A percentile compares a stretch with the other conserved stretches of the same genome.
phyloP scores from a whole-genome alignment of 2,888 invertebrate genomes.

The Ypsolopha scabrella region DNA sequence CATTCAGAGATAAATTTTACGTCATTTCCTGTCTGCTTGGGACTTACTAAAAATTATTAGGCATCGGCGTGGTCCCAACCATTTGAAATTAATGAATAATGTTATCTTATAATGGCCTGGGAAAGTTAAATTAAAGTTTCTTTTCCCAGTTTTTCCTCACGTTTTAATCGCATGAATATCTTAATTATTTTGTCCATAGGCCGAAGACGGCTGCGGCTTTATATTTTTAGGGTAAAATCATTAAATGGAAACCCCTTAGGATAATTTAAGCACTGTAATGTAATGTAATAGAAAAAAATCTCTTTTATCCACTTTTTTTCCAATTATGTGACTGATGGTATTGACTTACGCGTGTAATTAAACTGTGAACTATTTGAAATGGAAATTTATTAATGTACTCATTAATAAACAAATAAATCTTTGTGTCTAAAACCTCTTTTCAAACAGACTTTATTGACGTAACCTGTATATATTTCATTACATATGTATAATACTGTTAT shows the following conservation, averaged over 20 bases:
- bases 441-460: too few species aligned
- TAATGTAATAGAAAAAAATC: too few species aligned
- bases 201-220: background rate
- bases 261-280: too few species aligned
- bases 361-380: background rate
- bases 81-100: conserved; percentile 70
- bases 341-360: too few species aligned
- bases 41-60: conserved; percentile 61
- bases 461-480: too few species aligned
- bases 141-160: conserved; percentile 39
- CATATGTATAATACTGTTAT: too few species aligned
- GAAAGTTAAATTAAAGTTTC: conserved; percentile 66
- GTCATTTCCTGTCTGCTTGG: conserved; percentile 56
- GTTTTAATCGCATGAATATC: conserved; percentile 58
- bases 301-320: background rate
- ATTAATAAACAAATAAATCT: conserved; percentile 51
- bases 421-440: conserved; percentile 16
- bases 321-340: too few species aligned
- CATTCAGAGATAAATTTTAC: conserved; percentile 62
- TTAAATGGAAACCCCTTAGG: background rate
- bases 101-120: conserved; percentile 66
- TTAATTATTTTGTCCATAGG: conserved; percentile 42
- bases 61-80: conserved; percentile 50
- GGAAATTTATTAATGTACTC: conserved; percentile 31
- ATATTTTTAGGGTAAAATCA: background rate